Conservation (phyloP, 2,797 vertebrate species). For the Fundulus diaphanus region DNA sequence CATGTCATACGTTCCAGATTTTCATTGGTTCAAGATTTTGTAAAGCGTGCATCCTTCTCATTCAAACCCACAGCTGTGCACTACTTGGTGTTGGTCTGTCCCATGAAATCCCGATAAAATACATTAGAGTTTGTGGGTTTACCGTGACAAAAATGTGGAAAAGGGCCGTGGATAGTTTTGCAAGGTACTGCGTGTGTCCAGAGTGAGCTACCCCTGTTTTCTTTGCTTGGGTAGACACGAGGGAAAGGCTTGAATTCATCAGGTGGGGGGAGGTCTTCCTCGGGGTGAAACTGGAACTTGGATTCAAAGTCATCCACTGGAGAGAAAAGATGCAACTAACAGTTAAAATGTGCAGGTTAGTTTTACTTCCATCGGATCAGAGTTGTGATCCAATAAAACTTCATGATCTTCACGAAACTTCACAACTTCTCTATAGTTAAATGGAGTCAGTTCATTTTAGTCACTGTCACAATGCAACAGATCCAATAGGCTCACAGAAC, state of each 20-base stretch:
- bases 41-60: neutral
- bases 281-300: conserved; percentile 96
- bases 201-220: conserved; percentile 83
- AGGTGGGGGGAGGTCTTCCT: conserved; percentile 94
- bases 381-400: neutral
- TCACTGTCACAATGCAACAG: neutral
- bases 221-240: conserved; percentile 95
- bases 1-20: too few species aligned
- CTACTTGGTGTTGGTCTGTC: neutral
- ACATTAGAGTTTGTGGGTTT: neutral
- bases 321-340: conserved; percentile 2
- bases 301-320: conserved; percentile 95
- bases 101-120: neutral
- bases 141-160: neutral
- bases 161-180: neutral
- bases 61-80: neutral
- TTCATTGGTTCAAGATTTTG: too few species aligned
- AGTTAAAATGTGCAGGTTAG: neutral
- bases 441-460: neutral
- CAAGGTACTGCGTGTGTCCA: neutral
- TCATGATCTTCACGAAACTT: too few species aligned
- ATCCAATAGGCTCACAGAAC: neutral
- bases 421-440: too few species aligned
- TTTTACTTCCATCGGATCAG: neutral
- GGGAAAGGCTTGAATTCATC: conserved; percentile 92